Evolutionary conservation across 2,888 invertebrate species (phyloP), one percentile per base, ranked within the genome.

Genomic region (Hypercompe scribonia): DNA sequence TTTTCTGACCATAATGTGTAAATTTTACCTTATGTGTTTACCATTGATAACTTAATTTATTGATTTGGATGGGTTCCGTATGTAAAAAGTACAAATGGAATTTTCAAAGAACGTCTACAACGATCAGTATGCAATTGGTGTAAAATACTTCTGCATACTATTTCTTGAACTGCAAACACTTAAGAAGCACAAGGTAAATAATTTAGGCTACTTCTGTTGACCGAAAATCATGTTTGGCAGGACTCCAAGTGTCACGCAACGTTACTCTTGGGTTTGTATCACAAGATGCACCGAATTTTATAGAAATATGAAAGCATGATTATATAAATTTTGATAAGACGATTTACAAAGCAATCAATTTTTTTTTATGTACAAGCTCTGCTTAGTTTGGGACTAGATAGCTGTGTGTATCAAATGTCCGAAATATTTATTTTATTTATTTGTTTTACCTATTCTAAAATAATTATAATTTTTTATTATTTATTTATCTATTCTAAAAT

Each of bases 201-300:
- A 54, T 24, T 15, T 61, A 13, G 31, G 31, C 15, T 58, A 31
- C 18, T 61, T 18, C 31, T 61, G 61, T 61, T 31, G 31, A 31
- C 61, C 61, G 31, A 61, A 61, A 61, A 61, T 61, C 31, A 61
- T 54, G 15, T 61, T 61, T 61, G 61, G 61, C 31, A 31, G 18
- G 18, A 61, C 11, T 61, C 61, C 61, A 61, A 61, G 28, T 31
- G 31, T 61, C 61, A 18, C 31, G 28, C n/a, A 15, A 13, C 3
- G 31, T 18, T 18, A 31, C 61, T 31, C 18, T 31, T 15, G 2
- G 50, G 11, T 54, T 54, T 54, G 46, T n/a, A 54, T n/a, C 2
- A n/a, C n/a, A 54, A n/a, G n/a, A 54, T 11, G 24, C 24, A 24
- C 8, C 24, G 10, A 50, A 2, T 21, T 24, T 24, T 24, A 8